Evolutionary conservation across 2,888 invertebrate genomes (phyloP).

Genomic region (Helobdella robusta): DNA sequence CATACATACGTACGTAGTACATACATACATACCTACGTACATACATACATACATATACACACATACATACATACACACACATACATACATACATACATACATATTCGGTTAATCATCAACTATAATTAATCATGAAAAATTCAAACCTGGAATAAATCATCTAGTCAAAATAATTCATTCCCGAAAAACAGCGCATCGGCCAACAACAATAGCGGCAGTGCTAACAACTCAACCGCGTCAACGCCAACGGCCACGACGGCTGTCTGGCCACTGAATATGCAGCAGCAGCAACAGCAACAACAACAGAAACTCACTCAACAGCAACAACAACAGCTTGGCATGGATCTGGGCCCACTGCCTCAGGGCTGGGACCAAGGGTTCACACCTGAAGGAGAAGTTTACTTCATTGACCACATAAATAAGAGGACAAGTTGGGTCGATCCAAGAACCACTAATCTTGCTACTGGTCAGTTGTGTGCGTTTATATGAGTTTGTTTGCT

Average conservation of each 20-base stretch:
- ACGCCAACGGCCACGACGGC: background rate
- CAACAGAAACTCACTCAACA: constrained; percentile 7
- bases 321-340: background rate
- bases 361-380: constrained; percentile 51
- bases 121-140: too few species aligned
- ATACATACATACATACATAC: too few species aligned
- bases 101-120: too few species aligned
- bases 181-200: too few species aligned
- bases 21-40: too few species aligned
- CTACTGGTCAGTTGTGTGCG: background rate
- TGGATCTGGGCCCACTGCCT: constrained; percentile 40
- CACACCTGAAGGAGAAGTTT: constrained; percentile 49
- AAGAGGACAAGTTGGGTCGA: constrained; percentile 96
- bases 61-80: too few species aligned
- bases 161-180: too few species aligned
- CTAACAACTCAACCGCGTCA: too few species aligned
- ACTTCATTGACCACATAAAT: constrained; percentile 50
- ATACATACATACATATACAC: too few species aligned
- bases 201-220: too few species aligned
- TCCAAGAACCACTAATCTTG: constrained; percentile 58
- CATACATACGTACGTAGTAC: too few species aligned
- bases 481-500: background rate
- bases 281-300: background rate
- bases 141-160: too few species aligned
- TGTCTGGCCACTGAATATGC: background rate